Base-by-base conservation (phyloP, 2,888 invertebrate species). In the Troides oblongomaculatus region DNA sequence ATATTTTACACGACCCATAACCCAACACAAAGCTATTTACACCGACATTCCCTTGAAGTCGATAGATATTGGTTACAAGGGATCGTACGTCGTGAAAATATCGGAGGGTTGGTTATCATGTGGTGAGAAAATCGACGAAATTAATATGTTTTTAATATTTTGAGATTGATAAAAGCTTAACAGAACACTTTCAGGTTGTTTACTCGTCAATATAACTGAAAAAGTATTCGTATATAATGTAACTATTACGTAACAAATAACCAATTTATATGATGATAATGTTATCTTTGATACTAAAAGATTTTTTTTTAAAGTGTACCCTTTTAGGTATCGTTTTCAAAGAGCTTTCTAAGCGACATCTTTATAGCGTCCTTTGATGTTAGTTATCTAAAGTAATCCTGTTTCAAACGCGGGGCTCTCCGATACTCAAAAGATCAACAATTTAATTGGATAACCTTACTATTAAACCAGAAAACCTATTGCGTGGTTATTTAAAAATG, bases 281-380 rank as follows among this genome's bases (percentile, higher is more conserved):
- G 7, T 5, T 53, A 53, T n/a, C n/a, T 6, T 4, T 53, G 18
- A n/a, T 53, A 53, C 18, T 53, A n/a, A n/a, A 53, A n/a, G 53
- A 6, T 25, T 23, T 58, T 36, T 60, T 59, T 50, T 30, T 50
- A 4, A 50, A 53, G 4, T 43, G 1, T 18, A 59, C 43, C 50
- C 46, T 60, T 30, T 50, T 21, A 18, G n/a, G 46, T 25, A 59
- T 60, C 21, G 58, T 64, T 59, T 30, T 65, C 65, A 66, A 66
- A 60, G 60, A 50, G 66, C 60, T 60, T 60, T 60, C 60, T 50
- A 60, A 66, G 30, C 46, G 60, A 66, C 66, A 66, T 66, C 66
- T 66, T 66, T 66, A 66, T 60, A 66, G 60, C 60, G 59, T 17
- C 14, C 46, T 66, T 60, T 66, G 66, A 66, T 66, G 50, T 66